These are phyloP conservation scores for Epicampocera succincta DNA, from an alignment of 2,888 invertebrate species.

Conservation along the genomic window DNA sequence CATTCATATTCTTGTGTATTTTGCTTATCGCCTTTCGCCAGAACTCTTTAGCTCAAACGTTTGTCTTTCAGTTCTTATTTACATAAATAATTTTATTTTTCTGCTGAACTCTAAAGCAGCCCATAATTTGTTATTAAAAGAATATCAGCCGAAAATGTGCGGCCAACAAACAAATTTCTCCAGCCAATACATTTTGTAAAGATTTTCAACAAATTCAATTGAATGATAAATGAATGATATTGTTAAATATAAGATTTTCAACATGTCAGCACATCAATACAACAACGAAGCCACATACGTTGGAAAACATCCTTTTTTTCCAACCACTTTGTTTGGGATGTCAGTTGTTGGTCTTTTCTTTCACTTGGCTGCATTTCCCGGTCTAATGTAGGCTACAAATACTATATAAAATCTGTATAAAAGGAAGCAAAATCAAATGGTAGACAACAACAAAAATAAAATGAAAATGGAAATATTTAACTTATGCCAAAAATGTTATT, in stretches of 20 bases:
- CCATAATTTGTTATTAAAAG: no score
- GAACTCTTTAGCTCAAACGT: no score
- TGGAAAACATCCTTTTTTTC: neutral
- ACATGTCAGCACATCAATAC: neutral
- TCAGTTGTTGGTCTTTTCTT: neutral
- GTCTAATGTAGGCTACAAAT: slow-evolving; percentile 7
- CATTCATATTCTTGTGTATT: no score
- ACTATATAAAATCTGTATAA: neutral
- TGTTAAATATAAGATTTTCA: slow-evolving; percentile 10
- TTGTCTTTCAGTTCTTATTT: no score
- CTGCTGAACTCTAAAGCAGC: no score
- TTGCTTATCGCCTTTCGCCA: no score
- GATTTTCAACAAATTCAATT: slow-evolving; percentile 20
- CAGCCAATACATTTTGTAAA: slow-evolving; percentile 32
- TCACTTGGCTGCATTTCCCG: neutral
- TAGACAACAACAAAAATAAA: slow-evolving; percentile 1
- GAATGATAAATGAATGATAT: slow-evolving; percentile 23
- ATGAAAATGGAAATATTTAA: slow-evolving; percentile 48
- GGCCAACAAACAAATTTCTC: neutral
- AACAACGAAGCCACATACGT: neutral
- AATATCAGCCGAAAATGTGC: no score
- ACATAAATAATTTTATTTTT: no score
- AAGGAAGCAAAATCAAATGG: neutral
- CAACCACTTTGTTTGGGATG: neutral
- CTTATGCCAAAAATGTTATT: slow-evolving; percentile 60